A percentile compares a stretch with the other conserved stretches of the same genome.
These are phyloP conservation scores for Antechinus flavipes DNA, from an alignment of 2,113 vertebrate genomes.

Conservation along the genomic window DNA sequence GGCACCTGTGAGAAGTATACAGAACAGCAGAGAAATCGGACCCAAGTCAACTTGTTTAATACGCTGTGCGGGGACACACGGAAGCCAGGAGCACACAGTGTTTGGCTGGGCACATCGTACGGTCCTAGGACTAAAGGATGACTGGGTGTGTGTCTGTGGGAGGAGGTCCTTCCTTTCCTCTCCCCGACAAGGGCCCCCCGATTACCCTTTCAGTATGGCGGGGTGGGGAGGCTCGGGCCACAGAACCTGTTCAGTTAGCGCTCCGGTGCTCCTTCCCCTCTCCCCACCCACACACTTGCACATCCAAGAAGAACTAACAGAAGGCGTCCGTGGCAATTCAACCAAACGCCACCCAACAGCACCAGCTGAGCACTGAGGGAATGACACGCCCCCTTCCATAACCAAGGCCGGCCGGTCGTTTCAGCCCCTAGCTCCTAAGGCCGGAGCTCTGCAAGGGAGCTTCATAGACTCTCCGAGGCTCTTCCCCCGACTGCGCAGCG, in stretches of 20 bases:
- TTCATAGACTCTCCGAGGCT: background rate
- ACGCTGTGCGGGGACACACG: background rate
- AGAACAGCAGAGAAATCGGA: background rate
- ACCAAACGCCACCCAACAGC: background rate
- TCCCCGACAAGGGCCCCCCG: constrained; percentile 5
- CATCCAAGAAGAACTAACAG: constrained; percentile 13
- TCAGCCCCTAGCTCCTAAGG: constrained; percentile 20
- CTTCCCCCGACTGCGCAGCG: background rate
- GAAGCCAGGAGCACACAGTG: background rate
- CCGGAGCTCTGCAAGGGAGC: background rate
- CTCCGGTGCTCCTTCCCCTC: constrained; percentile 21
- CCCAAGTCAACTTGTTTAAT: constrained; percentile 45
- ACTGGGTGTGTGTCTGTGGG: background rate
- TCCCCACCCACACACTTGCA: background rate
- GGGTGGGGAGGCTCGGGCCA: constrained; percentile 6
- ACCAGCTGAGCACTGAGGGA: constrained; percentile 13
- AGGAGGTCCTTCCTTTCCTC: constrained; percentile 37
- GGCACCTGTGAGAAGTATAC: background rate
- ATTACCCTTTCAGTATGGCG: constrained; percentile 4
- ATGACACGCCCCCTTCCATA: constrained; percentile 22
- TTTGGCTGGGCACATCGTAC: constrained; percentile 16
- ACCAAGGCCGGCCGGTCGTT: background rate
- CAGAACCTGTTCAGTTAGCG: constrained; percentile 3
- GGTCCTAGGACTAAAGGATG: background rate
- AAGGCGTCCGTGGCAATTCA: background rate